These are phyloP conservation scores for Eudyptes chrysolophus DNA, from an alignment of 2,113 vertebrate species.

Conservation along the genomic window DNA sequence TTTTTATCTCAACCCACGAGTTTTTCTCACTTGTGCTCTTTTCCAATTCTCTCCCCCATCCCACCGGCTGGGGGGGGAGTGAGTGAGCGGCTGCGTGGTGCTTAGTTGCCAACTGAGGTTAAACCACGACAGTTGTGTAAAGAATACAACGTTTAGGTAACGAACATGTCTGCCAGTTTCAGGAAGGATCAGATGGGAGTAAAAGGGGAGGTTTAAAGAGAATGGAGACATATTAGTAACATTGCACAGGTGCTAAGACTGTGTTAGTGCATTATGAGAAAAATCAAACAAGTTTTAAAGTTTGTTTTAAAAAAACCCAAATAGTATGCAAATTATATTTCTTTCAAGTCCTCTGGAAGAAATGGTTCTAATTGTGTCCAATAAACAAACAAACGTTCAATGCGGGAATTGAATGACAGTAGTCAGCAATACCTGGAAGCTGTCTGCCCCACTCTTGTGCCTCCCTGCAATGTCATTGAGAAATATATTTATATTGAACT, in stretches of 20 bases:
- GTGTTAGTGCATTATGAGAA: background rate
- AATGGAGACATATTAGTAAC: background rate
- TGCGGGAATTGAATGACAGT: background rate
- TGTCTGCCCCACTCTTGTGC: background rate
- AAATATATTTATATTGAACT: background rate
- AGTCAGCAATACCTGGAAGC: background rate
- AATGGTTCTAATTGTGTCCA: background rate
- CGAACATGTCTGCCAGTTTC: background rate
- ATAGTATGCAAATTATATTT: background rate
- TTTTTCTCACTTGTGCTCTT: no score
- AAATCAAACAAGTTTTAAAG: background rate
- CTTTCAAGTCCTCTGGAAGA: background rate
- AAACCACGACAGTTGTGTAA: background rate
- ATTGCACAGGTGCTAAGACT: background rate
- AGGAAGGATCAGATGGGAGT: background rate
- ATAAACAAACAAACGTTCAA: background rate
- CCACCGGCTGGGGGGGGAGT: no score
- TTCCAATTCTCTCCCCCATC: no score
- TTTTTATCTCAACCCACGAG: no score
- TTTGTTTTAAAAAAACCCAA: rapidly evolving
- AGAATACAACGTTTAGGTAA: background rate
- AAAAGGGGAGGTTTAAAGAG: background rate
- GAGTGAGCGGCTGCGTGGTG: no score
- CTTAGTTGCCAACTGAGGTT: no score
- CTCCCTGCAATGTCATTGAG: background rate